Conservation (phyloP, 2,797 vertebrate genomes). For the Parauchenoglanis ngamensis region DNA sequence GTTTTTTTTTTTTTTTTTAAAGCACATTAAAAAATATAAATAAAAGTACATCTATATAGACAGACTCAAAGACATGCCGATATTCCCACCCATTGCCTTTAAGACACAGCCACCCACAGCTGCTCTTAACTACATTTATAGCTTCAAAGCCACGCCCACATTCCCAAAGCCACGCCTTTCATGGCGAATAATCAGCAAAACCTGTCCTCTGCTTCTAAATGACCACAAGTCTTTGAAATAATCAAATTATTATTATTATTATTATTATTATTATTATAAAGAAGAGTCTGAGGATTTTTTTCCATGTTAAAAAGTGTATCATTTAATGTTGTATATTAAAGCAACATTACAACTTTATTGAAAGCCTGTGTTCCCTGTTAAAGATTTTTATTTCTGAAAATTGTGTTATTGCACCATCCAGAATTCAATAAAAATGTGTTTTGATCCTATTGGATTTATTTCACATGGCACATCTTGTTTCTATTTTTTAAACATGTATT, state of each 20-base stretch:
- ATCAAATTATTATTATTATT: not conserved
- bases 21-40: not conserved
- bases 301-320: not conserved
- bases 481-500: not conserved
- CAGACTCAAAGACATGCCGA: not conserved
- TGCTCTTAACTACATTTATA: not conserved
- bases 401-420: not conserved
- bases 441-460: not conserved
- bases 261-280: not conserved
- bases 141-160: not conserved
- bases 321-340: not conserved
- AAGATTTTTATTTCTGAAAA: not conserved
- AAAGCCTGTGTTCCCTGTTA: not conserved
- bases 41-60: too few relatives aligned
- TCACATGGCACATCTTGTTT: not conserved
- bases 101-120: not conserved
- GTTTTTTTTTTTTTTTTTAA: not conserved
- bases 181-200: not conserved
- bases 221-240: not conserved
- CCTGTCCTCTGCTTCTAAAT: not conserved
- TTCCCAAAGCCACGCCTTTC: not conserved
- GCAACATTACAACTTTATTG: not conserved
- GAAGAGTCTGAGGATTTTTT: not conserved
- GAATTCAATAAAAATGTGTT: not conserved
- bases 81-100: not conserved